Conservation (phyloP, 1,140 invertebrate genomes). For the Temnothorax nylanderi region DNA sequence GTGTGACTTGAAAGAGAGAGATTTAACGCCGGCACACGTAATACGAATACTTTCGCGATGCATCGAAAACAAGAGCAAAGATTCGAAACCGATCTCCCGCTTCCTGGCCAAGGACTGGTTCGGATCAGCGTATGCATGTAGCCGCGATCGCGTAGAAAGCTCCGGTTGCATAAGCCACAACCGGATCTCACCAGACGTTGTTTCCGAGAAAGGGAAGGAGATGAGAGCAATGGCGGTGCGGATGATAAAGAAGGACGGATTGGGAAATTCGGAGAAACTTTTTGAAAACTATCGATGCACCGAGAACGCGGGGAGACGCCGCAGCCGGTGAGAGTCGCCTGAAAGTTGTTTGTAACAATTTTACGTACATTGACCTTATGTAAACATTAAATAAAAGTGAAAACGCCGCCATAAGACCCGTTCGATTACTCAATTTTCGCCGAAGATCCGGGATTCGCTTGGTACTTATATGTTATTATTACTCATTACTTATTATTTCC, state of each 20-base stretch:
- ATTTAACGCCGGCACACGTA: slow-evolving; percentile 27
- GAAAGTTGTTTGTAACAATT: slow-evolving; percentile 17
- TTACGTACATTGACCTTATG: slow-evolving; percentile 21
- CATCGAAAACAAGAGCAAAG: slow-evolving; percentile 72
- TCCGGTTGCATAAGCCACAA: slow-evolving; percentile 76
- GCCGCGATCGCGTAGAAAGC: slow-evolving; percentile 79
- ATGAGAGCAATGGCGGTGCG: not conserved
- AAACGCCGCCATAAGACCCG: not conserved
- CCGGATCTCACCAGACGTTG: slow-evolving; percentile 70
- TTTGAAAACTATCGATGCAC: not conserved
- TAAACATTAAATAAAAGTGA: slow-evolving; percentile 62
- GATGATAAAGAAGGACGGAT: not conserved
- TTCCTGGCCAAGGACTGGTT: slow-evolving; percentile 75
- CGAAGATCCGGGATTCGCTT: not conserved
- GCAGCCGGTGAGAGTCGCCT: not conserved
- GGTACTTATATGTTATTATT: not conserved
- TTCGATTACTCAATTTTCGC: slow-evolving; percentile 32
- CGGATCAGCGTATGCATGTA: slow-evolving; percentile 63
- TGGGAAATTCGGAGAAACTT: slow-evolving; percentile 66
- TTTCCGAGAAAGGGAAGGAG: slow-evolving; percentile 63
- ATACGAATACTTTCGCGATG: slow-evolving; percentile 74
- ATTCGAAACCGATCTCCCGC: slow-evolving; percentile 51
- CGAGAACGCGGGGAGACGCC: not conserved
- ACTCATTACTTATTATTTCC: not conserved
- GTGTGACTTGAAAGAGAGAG: slow-evolving; percentile 59